These are phyloP conservation scores for Platorchestia sp. DNA, from an alignment of 1,140 invertebrate species.

Conservation along the genomic window DNA sequence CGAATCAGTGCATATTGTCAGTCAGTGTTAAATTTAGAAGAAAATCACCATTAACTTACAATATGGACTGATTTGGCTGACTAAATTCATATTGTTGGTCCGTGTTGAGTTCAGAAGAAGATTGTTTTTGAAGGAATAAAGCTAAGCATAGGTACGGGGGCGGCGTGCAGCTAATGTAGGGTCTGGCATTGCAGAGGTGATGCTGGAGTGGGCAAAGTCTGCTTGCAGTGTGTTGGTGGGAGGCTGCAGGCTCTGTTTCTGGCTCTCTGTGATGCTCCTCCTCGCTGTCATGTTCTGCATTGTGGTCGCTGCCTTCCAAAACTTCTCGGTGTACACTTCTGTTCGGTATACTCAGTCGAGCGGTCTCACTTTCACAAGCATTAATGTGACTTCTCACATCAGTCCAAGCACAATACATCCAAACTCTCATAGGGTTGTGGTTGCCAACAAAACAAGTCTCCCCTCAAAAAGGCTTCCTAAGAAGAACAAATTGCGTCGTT, in stretches of 20 bases:
- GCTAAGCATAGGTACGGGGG: too few species aligned
- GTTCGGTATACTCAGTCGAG: conserved; percentile 58
- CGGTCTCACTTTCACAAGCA: conserved; percentile 57
- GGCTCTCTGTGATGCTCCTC: conserved; percentile 62
- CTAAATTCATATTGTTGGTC: too few species aligned
- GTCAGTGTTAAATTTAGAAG: too few species aligned
- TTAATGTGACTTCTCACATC: conserved; percentile 36
- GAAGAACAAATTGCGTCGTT: background rate
- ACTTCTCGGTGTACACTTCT: conserved; percentile 57
- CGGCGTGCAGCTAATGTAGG: background rate
- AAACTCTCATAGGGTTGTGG: background rate
- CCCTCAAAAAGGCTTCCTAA: background rate
- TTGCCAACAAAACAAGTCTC: background rate
- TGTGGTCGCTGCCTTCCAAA: conserved; percentile 68
- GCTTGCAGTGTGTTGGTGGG: conserved; percentile 57
- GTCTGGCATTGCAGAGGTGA: conserved; percentile 27
- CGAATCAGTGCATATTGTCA: too few species aligned
- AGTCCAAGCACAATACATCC: background rate
- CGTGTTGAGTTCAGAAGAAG: too few species aligned
- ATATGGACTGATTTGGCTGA: too few species aligned
- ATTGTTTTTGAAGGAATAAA: too few species aligned
- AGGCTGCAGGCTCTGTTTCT: conserved; percentile 62
- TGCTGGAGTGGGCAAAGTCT: background rate
- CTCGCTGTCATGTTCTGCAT: conserved; percentile 62
- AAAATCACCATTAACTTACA: too few species aligned